A percentile compares a stretch with the other conserved stretches of the same genome.
phyloP scores from a whole-genome alignment of 1,140 invertebrate species.

The Chlorops oryzae region DNA sequence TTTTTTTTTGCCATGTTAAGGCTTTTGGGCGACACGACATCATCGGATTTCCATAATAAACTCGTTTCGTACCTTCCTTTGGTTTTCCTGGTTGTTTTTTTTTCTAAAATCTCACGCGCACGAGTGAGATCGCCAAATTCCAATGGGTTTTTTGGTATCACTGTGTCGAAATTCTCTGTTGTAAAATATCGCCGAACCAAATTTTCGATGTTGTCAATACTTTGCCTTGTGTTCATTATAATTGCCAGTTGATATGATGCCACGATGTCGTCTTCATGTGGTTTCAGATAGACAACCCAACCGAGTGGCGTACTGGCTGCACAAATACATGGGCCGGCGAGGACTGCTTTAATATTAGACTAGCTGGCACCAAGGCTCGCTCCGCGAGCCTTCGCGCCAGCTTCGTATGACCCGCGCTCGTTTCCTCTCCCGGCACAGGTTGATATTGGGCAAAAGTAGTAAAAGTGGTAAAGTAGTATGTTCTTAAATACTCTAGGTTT shows the following conservation, averaged over 20 bases:
- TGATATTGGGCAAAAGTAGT: too few species aligned
- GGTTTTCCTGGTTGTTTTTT: not conserved
- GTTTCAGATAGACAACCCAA: conserved; percentile 1
- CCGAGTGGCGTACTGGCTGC: not conserved
- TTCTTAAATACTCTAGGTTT: too few species aligned
- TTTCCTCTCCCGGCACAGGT: too few species aligned
- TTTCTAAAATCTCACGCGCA: not conserved
- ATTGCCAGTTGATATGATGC: too few species aligned
- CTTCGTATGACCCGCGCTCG: too few species aligned
- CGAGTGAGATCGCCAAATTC: not conserved
- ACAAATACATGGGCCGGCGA: not conserved
- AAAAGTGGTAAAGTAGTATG: too few species aligned
- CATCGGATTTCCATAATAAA: conserved; percentile 2
- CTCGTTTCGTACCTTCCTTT: not conserved
- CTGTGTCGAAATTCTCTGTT: conserved; percentile 5
- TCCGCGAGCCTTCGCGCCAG: too few species aligned
- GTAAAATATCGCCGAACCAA: not conserved
- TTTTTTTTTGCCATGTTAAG: conserved; percentile 1
- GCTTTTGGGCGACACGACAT: not conserved
- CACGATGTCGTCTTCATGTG: too few species aligned
- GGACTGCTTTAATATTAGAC: not conserved
- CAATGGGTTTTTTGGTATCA: not conserved
- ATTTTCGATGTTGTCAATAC: too few species aligned
- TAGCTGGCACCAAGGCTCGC: too few species aligned
- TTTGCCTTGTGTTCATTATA: too few species aligned